Evolutionary conservation across 2,888 invertebrate genomes (phyloP), one percentile per base, ranked within the genome.

Genomic region (Diachrysia chrysitis): DNA sequence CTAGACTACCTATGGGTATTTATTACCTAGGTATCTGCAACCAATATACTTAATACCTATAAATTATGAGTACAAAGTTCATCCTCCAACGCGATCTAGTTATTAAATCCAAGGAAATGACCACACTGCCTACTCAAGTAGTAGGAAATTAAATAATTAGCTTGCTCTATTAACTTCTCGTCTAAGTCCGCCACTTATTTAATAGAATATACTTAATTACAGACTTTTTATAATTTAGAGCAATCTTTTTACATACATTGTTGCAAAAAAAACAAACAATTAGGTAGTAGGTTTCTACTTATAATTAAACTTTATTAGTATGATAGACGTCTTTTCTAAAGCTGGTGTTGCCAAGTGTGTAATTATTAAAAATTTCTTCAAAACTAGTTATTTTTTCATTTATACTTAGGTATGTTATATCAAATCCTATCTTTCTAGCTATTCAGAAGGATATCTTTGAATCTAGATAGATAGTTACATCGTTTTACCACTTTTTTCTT

Each of bases 41-140:
- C 54, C 46, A 42, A 76, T 60, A 48, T 53, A 12, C 19, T 7
- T 32, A 32, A 10, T 10, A 32, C 6, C n/a, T 42, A 42, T 66
- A 69, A 65, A 73, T 69, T 21, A 32, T 32, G 17, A 46, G 21
- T 14, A 17, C 21, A 21, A 51, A 19, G 48, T 51, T 19, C 48
- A 51, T 51, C 78, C 78, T 78, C 81, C 81, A 69, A 59, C 70
- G 62, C 71, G 68, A 79, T 69, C 70, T 66, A 76, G 71, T 72
- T 79, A 83, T 83, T 79, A 78, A 77, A 57, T 76, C 68, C 58
- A 61, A 79, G 86, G 85, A 87, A 84, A 83, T 87, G 68, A 77
- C 64, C 54, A 66, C 71, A 67, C 74, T 72, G 62, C 57, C 37
- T 42, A 35, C 60, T 10, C 3, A 54, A 54, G 25, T n/a, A 25